Conservation (phyloP, 2,113 vertebrate species). For the Phyllostomus discolor region DNA sequence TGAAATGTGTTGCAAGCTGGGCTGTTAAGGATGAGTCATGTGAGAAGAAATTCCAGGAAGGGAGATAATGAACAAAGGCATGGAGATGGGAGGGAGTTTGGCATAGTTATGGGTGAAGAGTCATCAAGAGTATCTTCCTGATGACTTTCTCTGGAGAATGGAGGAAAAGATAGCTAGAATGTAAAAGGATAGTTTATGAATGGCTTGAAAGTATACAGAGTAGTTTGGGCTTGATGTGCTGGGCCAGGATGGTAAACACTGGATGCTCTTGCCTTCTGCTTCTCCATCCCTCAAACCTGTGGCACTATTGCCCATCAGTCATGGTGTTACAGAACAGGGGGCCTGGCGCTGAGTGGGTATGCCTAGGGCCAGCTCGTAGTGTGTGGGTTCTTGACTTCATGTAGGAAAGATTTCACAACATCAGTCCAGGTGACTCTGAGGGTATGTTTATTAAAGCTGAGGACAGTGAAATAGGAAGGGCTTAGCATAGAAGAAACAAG, state of each 20-base stretch:
- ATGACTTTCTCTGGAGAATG: background rate
- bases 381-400: too few relatives aligned
- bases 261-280: background rate
- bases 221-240: background rate
- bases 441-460: too few relatives aligned
- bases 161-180: background rate
- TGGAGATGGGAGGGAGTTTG: background rate
- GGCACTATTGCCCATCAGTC: too few relatives aligned
- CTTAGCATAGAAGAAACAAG: too few relatives aligned
- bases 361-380: too few relatives aligned
- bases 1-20: too few relatives aligned
- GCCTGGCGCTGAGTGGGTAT: too few relatives aligned
- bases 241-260: background rate
- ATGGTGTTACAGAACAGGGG: background rate
- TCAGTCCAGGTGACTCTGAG: too few relatives aligned
- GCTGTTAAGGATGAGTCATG: background rate
- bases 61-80: background rate
- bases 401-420: too few relatives aligned
- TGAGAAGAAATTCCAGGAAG: background rate
- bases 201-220: background rate
- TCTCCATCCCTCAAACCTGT: background rate
- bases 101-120: fast-evolving
- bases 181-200: background rate
- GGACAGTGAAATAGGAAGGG: too few relatives aligned
- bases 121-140: background rate